Conservation (phyloP, 2,113 vertebrate species). For the Enhydra lutris region DNA sequence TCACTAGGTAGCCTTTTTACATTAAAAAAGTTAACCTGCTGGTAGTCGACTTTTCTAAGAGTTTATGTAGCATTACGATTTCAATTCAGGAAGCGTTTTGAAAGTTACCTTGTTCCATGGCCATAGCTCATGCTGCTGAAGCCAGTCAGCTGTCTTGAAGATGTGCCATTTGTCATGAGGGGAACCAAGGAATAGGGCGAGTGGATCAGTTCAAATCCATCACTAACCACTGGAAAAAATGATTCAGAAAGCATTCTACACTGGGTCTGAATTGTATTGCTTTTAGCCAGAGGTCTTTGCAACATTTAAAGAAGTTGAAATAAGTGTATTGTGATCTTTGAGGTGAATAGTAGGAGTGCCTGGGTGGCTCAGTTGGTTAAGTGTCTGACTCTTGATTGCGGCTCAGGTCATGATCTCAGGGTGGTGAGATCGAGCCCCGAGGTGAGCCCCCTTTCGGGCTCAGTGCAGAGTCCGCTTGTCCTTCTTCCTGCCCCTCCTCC, state of each 20-base stretch:
- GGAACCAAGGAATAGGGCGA: not conserved
- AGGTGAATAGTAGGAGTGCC: not conserved
- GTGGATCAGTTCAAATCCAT: slow-evolving; percentile 21
- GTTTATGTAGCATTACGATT: not conserved
- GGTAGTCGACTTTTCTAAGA: slow-evolving; percentile 1
- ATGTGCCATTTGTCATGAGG: slow-evolving; percentile 29
- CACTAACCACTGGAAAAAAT: not conserved
- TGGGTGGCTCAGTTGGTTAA: not conserved
- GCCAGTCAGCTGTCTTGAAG: slow-evolving; percentile 48
- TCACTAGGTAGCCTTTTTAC: not conserved
- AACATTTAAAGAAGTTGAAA: slow-evolving; percentile 16
- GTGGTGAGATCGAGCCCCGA: not conserved
- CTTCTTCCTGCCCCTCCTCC: not conserved
- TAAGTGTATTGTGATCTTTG: not conserved
- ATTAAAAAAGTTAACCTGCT: not conserved
- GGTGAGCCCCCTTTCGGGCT: not conserved
- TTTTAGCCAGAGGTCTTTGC: not conserved
- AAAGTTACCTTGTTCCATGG: not conserved
- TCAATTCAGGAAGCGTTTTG: not conserved
- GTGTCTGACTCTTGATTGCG: not conserved
- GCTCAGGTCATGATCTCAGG: not conserved
- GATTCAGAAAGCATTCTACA: not conserved
- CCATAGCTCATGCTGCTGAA: not conserved
- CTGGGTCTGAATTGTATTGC: not conserved
- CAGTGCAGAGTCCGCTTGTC: not conserved